phyloP scores from a whole-genome alignment of 2,888 invertebrate species.

The Chromoteleia sp. region DNA sequence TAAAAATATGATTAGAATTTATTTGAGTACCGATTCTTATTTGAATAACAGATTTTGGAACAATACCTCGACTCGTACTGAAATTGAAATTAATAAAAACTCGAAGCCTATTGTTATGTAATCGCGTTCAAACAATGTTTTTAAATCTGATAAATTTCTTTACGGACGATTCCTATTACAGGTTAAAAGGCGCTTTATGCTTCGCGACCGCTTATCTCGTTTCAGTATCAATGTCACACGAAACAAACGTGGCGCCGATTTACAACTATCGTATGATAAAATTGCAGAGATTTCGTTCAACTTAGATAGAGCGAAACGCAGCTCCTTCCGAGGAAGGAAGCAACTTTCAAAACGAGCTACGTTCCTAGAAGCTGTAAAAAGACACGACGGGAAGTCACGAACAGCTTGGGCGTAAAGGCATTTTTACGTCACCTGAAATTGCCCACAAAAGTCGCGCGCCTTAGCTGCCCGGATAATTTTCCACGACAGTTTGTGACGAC shows the following conservation, averaged over 20 bases:
- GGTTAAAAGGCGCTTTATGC: no score
- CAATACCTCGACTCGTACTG: no score
- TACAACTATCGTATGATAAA: constrained; percentile 10
- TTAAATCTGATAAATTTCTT: no score
- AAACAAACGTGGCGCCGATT: neutral
- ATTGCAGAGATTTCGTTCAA: constrained; percentile 29
- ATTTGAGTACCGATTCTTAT: no score
- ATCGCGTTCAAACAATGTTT: no score
- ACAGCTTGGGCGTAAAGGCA: constrained; percentile 49
- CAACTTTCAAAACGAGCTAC: constrained; percentile 63
- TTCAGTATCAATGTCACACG: neutral
- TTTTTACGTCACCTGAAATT: constrained; percentile 49
- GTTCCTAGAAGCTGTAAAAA: constrained; percentile 57
- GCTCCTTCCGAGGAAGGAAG: constrained; percentile 53
- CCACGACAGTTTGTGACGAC: constrained; percentile 33
- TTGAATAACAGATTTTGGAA: no score
- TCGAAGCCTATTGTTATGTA: no score
- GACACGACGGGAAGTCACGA: constrained; percentile 59
- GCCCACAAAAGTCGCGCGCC: constrained; percentile 38
- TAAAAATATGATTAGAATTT: no score
- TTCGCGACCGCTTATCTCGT: neutral
- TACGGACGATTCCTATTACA: no score
- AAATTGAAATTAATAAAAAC: no score
- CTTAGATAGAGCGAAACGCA: constrained; percentile 37
- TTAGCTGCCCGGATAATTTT: constrained; percentile 21